These are phyloP conservation scores for Pelochelys cantorii DNA, from an alignment of 2,797 vertebrate species.

Conservation along the genomic window DNA sequence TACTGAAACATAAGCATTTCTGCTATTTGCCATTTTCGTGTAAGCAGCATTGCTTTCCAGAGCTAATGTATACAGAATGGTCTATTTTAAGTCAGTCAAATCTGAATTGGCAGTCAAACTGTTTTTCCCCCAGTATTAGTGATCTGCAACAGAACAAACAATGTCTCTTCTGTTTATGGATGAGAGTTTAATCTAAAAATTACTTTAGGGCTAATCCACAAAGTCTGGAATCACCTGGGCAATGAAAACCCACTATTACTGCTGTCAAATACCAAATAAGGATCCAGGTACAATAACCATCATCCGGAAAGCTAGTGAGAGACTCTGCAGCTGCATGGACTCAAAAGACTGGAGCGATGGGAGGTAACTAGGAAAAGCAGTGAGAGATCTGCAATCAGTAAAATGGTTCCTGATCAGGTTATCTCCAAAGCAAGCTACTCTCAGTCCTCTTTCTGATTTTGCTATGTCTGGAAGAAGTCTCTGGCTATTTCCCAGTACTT, in stretches of 20 bases:
- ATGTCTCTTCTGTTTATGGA: not conserved
- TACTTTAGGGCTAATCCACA: not conserved
- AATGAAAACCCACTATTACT: not conserved
- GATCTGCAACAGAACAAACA: not conserved
- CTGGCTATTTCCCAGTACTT: not conserved
- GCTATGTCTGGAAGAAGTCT: not conserved
- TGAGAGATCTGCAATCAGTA: not conserved
- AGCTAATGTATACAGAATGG: accelerated
- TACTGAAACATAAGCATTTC: not conserved
- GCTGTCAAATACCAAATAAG: not conserved
- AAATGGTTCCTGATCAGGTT: not conserved
- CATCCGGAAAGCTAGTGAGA: not conserved
- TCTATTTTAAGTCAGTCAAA: not conserved
- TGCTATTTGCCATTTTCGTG: not conserved
- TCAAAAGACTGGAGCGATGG: not conserved
- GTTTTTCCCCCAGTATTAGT: not conserved
- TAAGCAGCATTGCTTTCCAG: not conserved
- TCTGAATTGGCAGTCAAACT: not conserved
- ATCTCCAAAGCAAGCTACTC: not conserved
- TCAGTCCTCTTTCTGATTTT: not conserved
- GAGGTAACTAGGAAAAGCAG: not conserved
- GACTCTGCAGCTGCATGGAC: not conserved
- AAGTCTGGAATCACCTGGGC: not conserved
- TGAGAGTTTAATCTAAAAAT: not conserved
- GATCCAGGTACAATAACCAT: not conserved